Evolutionary conservation across 2,888 invertebrate genomes (phyloP).

Genomic region (Volucella zonaria): DNA sequence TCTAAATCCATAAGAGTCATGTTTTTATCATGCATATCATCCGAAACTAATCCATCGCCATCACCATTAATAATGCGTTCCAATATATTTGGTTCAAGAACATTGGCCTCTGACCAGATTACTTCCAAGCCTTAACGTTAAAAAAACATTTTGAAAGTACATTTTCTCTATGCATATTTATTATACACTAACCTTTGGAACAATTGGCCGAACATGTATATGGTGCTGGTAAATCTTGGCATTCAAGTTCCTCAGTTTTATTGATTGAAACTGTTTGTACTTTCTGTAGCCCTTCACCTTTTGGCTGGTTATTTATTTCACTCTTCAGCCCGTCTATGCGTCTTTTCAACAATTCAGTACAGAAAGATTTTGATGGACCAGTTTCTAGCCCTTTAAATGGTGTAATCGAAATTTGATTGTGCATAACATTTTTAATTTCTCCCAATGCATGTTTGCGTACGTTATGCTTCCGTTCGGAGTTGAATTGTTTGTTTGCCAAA

Average conservation of each 20-base stretch:
- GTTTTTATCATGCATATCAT: slow-evolving; percentile 29
- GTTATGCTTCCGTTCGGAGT: slow-evolving; percentile 62
- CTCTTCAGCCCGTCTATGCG: slow-evolving; percentile 23
- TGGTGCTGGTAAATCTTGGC: slow-evolving; percentile 17
- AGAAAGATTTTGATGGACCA: slow-evolving; percentile 39
- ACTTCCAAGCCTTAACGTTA: slow-evolving; percentile 49
- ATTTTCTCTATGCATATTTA: too few species aligned
- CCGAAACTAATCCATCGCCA: slow-evolving; percentile 19
- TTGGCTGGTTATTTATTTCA: slow-evolving; percentile 23
- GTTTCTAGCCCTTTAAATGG: slow-evolving; percentile 65
- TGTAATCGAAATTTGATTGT: slow-evolving; percentile 72
- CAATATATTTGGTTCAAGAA: slow-evolving; percentile 52
- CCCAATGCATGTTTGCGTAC: slow-evolving; percentile 75
- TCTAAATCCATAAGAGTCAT: slow-evolving; percentile 36
- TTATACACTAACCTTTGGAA: slow-evolving; percentile 36
- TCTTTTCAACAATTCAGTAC: slow-evolving; percentile 37
- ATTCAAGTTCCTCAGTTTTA: slow-evolving; percentile 13
- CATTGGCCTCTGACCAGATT: slow-evolving; percentile 69
- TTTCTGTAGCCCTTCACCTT: slow-evolving; percentile 23
- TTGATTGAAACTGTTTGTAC: neutral
- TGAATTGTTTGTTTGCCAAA: slow-evolving; percentile 43
- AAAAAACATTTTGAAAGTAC: neutral
- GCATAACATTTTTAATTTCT: slow-evolving; percentile 75
- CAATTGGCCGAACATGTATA: slow-evolving; percentile 48
- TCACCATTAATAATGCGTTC: slow-evolving; percentile 57